Evolutionary conservation across 1,140 invertebrate genomes (phyloP).

Genomic region (Argopecten irradians): DNA sequence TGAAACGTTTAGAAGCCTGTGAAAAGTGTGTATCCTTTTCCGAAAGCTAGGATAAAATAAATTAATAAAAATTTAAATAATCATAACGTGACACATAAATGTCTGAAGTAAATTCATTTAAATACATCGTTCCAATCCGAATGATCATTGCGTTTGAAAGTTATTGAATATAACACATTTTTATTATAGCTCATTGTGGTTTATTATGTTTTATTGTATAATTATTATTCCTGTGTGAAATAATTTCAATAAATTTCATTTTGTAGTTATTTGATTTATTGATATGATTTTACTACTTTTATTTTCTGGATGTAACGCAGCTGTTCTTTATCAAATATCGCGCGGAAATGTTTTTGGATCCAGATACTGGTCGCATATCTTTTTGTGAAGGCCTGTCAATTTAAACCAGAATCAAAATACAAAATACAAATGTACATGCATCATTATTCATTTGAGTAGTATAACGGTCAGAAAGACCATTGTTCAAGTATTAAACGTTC

Average conservation of each 20-base stretch:
- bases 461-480: too few relatives aligned
- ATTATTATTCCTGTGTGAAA: neutral
- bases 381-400: too few relatives aligned
- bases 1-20: too few relatives aligned
- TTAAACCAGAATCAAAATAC: too few relatives aligned
- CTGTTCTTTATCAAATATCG: neutral
- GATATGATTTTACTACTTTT: neutral
- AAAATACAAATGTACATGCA: too few relatives aligned
- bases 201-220: neutral
- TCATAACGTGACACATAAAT: neutral
- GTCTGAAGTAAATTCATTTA: neutral
- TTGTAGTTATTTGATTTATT: neutral
- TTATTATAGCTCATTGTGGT: too few relatives aligned
- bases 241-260: neutral
- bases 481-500: too few relatives aligned
- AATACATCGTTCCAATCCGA: neutral
- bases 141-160: neutral
- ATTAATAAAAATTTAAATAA: neutral
- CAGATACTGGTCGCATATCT: too few relatives aligned
- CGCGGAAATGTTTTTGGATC: neutral
- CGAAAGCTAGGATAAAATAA: too few relatives aligned
- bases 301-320: neutral
- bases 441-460: too few relatives aligned
- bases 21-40: too few relatives aligned
- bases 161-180: neutral